Evolutionary conservation across 2,888 invertebrate species (phyloP), one percentile per base, ranked within the genome.

Genomic region (Eristalis intricaria): DNA sequence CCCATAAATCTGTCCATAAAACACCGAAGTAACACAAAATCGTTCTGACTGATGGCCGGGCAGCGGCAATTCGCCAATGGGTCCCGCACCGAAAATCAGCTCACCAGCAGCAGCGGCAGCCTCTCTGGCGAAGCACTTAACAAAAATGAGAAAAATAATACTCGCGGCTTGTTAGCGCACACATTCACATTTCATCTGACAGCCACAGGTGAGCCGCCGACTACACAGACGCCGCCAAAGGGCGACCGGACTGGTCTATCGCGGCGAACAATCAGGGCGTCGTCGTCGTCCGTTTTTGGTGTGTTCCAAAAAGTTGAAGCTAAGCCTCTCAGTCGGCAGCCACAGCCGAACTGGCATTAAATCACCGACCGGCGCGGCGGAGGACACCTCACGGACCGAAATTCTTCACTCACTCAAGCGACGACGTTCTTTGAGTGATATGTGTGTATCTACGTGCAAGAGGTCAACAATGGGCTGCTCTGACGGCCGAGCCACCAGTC

Each of bases 1-100:
- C 65, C 79, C 68, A 87, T 87, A 83, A 87, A 83, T 79, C 83
- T 29, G 58, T n/a, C 43, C 40, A 61, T 63, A 81, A 85, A 77
- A 77, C 76, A 64, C 71, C 29, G 75, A 65, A 58, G 79, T 60
- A 83, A 82, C 63, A 75, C 83, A 76, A 35, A 64, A 64, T 65
- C 68, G 26, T 87, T 84, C 83, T 84, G 84, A 87, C 82, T 64
- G 74, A 76, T 60, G 70, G 70, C 26, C 50, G 71, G 43, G 58
- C 23, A 58, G n/a, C 22, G 26, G 69, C 60, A 58, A 35, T 23
- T 84, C 63, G 56, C 23, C 75, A 61, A 26, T 69, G 65, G 56
- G 68, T 70, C 50, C 70, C 70, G 71, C 35, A 74, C 79, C 74
- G 23, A 63, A 81, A 81, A 71, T 61, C 50, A 63, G 77, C 68